phyloP scores from a whole-genome alignment of 2,113 vertebrate genomes.

The Corydoras sp. region DNA sequence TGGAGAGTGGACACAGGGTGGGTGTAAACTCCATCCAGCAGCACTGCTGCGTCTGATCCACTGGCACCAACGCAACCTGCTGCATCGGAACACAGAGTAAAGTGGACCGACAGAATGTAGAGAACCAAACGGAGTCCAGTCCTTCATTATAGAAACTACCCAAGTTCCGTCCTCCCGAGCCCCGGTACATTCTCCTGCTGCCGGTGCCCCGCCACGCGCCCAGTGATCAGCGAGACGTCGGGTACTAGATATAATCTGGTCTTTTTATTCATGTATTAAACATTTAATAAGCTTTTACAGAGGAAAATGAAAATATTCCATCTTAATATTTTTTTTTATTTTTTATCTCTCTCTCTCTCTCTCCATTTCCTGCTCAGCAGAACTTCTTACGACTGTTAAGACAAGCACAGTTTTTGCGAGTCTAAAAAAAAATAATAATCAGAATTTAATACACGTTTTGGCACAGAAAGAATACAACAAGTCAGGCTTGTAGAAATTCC shows the following conservation, averaged over 20 bases:
- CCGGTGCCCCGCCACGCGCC: too few species aligned
- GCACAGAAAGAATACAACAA: conserved; percentile 56
- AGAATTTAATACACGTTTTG: conserved; percentile 56
- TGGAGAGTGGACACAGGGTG: too few species aligned
- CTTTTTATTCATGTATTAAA: conserved; percentile 74
- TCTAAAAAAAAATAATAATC: conserved; percentile 43
- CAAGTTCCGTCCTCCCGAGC: too few species aligned
- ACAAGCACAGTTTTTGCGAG: conserved; percentile 42
- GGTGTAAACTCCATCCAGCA: too few species aligned
- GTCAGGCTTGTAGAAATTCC: conserved; percentile 51
- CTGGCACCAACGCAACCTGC: too few species aligned
- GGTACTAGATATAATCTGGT: conserved; percentile 65
- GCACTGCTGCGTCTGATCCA: too few species aligned
- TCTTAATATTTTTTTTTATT: conserved; percentile 1
- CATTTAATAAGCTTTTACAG: conserved; percentile 29
- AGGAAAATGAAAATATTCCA: conserved; percentile 31
- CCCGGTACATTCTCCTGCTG: too few species aligned
- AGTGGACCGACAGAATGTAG: too few species aligned
- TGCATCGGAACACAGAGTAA: too few species aligned
- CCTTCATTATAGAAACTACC: too few species aligned
- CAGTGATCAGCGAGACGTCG: neutral
- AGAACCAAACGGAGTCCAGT: too few species aligned
- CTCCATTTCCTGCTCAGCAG: conserved; percentile 32
- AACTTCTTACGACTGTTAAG: conserved; percentile 52
- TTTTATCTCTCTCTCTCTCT: neutral